These are phyloP conservation scores for Eonycteris spelaea DNA, from an alignment of 2,113 vertebrate species.

Conservation along the genomic window DNA sequence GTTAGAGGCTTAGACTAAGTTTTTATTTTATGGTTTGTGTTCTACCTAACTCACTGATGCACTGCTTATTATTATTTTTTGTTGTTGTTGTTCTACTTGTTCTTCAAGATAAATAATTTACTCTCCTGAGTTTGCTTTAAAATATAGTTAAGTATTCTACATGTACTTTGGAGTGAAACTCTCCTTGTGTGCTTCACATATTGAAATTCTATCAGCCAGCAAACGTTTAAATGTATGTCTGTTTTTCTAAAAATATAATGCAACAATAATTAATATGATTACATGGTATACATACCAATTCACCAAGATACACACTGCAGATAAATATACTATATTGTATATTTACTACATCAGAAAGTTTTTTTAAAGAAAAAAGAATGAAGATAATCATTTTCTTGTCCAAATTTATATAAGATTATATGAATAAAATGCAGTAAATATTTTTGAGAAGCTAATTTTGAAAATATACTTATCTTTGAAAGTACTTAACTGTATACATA, in stretches of 20 bases:
- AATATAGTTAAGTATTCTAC: not conserved
- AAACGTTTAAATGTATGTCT: not conserved
- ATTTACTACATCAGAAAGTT: not conserved
- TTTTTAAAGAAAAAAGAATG: not conserved
- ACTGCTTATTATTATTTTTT: not conserved
- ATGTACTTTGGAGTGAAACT: not conserved
- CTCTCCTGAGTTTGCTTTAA: not conserved
- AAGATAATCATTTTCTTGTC: not conserved
- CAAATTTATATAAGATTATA: not conserved
- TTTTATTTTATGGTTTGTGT: not conserved
- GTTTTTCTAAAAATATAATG: not conserved
- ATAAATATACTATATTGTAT: not conserved
- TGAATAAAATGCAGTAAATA: not conserved
- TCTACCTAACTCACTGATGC: not conserved
- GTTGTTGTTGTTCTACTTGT: not conserved
- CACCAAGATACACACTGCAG: not conserved
- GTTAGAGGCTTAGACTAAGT: not conserved
- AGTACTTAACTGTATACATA: not conserved
- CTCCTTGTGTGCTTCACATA: not conserved
- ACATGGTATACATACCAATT: not conserved
- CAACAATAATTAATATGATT: not conserved
- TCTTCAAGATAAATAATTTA: not conserved
- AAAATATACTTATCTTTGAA: not conserved
- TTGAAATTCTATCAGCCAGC: not conserved
- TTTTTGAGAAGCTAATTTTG: not conserved